Evolutionary conservation across 2,888 invertebrate species (phyloP), one percentile per base, ranked within the genome.

Genomic region (Sthenelais limicola): DNA sequence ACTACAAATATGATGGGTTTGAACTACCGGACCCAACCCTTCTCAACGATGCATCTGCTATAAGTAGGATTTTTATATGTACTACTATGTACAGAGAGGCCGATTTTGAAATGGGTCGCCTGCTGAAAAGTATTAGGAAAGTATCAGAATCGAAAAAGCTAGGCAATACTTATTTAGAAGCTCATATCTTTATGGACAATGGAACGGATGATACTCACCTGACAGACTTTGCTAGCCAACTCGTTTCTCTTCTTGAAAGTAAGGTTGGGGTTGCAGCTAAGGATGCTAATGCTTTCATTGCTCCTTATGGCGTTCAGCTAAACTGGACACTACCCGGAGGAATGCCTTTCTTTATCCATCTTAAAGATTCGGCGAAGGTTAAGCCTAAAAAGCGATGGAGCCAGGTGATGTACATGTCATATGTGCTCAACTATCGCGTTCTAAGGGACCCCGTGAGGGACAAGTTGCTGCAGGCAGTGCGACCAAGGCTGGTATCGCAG

Each of bases 61-160:
- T 51, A 5, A 80, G 72, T 21, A 68, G 80, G 18, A 77, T 83
- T 3, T 83, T 80, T 56, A 75, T 83, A 24, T 83, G 83, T 48
- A 83, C 83, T 1, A 83, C 83, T 1, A 82, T 83, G 83, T 82
- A 82, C 67, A 76, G 81, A n/a, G 83, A 83, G 70, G 80, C 83
- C 0, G 80, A 82, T 38, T 80, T 81, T 52, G 83, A 83, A 72
- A 83, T 83, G 83, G 79, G 78, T 43, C 72, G 82, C 18, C 76
- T 82, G 2, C 67, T 83, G 9, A 30, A 73, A 28, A 83, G 83
- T 66, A 67, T 83, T 5, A 74, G 75, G 15, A 73, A 77, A 51
- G 51, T 82, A n/a, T 78, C 81, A 0, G 67, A 70, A 18, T 79
- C 81, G 5, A 71, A 76, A 7, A 67, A 58, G 5, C 75, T 82